Conservation (phyloP, 2,888 invertebrate genomes). For the Rotaria sp. region DNA sequence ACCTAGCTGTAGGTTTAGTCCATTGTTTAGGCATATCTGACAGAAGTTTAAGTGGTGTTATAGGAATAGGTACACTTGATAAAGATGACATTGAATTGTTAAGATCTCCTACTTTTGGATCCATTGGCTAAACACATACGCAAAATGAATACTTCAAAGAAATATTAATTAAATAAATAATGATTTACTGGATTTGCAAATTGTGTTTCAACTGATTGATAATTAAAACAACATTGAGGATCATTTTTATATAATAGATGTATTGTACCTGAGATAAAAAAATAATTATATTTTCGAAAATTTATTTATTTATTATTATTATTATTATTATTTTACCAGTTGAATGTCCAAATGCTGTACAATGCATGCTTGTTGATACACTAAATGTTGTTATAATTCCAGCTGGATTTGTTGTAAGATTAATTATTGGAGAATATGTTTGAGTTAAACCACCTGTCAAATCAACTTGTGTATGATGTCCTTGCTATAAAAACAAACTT, state of each 20-base stretch:
- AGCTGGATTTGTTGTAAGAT: slow-evolving; percentile 23
- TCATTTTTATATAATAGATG: slow-evolving; percentile 28
- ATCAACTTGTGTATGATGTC: slow-evolving; percentile 26
- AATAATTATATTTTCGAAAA: no score
- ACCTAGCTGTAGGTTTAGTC: background rate
- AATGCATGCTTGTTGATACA: slow-evolving; percentile 29
- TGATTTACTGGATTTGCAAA: background rate
- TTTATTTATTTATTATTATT: background rate
- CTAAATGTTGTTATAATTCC: slow-evolving; percentile 23
- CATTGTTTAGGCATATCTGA: slow-evolving; percentile 25
- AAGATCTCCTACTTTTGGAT: slow-evolving; percentile 6
- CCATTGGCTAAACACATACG: background rate
- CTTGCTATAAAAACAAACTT: background rate
- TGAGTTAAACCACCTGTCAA: background rate
- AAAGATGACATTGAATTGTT: background rate
- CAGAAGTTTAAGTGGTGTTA: background rate
- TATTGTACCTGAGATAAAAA: background rate
- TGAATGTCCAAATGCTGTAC: slow-evolving; percentile 26
- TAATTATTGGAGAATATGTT: slow-evolving; percentile 8
- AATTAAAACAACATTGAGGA: slow-evolving; percentile 27
- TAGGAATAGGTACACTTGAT: background rate
- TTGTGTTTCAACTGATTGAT: slow-evolving; percentile 25
- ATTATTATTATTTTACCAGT: background rate
- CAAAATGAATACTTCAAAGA: no score
- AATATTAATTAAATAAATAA: no score